phyloP scores from a whole-genome alignment of 2,888 invertebrate genomes.

The Drosophila formosana region DNA sequence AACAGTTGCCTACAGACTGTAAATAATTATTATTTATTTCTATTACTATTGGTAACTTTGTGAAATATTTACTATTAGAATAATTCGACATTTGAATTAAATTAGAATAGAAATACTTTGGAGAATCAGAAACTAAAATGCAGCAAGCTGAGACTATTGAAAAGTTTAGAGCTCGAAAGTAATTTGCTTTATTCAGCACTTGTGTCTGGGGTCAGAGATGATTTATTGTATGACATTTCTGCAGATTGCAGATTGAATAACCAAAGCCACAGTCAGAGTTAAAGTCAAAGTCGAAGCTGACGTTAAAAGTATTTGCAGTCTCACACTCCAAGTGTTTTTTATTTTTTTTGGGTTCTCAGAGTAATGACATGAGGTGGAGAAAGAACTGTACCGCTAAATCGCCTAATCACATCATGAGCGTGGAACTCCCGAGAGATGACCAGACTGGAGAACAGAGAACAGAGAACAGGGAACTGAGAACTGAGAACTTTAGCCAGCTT shows the following conservation, averaged over 20 bases:
- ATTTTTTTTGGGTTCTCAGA: conserved; percentile 43
- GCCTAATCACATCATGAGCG: conserved; percentile 73
- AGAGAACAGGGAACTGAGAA: conserved; percentile 6
- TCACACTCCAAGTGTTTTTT: conserved; percentile 17
- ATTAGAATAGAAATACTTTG: no score
- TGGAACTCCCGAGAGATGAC: conserved; percentile 47
- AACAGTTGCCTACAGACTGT: no score
- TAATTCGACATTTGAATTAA: no score
- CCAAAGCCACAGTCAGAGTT: not conserved
- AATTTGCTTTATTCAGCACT: no score
- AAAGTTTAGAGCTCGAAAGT: no score
- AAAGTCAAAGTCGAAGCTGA: not conserved
- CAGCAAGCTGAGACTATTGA: no score
- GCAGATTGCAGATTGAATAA: not conserved
- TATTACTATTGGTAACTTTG: no score
- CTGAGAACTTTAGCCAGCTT: conserved; percentile 12
- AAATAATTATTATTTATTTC: no score
- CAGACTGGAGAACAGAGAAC: conserved; percentile 13
- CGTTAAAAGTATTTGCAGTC: conserved; percentile 23
- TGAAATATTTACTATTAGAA: no score
- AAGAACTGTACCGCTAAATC: conserved; percentile 71
- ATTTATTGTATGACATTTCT: conserved; percentile 5
- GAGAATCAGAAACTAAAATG: no score
- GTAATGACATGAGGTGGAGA: not conserved
- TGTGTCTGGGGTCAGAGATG: conserved; percentile 2